Conservation (phyloP, 2,113 vertebrate species). For the Phasianus colchicus region DNA sequence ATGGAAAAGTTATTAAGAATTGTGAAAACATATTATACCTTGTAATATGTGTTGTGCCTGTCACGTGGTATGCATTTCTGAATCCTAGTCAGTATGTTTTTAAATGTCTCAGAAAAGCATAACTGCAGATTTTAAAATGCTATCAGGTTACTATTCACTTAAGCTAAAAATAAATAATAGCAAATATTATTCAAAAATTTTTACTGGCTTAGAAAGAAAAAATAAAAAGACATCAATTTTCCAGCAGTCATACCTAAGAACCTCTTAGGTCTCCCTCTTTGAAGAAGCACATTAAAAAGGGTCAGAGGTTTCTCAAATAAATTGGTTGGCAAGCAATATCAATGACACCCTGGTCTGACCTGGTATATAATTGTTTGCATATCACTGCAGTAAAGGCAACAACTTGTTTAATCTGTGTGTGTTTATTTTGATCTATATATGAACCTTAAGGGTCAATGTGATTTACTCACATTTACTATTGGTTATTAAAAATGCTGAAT, state of each 20-base stretch:
- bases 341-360: constrained; percentile 64
- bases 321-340: constrained; percentile 75
- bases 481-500: constrained; percentile 79
- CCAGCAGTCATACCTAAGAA: constrained; percentile 24
- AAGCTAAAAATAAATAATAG: constrained; percentile 18
- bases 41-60: background rate
- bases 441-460: constrained; percentile 74
- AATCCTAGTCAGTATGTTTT: background rate
- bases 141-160: constrained; percentile 11
- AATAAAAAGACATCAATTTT: background rate
- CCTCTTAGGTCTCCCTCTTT: constrained; percentile 10
- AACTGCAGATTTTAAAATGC: constrained; percentile 19
- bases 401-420: constrained; percentile 69
- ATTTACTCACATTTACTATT: constrained; percentile 76
- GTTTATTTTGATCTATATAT: constrained; percentile 74
- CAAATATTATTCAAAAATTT: background rate
- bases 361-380: constrained; percentile 73
- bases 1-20: background rate
- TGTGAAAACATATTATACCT: background rate
- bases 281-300: constrained; percentile 66
- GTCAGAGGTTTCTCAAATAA: constrained; percentile 71
- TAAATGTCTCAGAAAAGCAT: constrained; percentile 13
- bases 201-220: background rate
- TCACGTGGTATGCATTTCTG: background rate
- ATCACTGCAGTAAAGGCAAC: constrained; percentile 68